phyloP scores from a whole-genome alignment of 2,113 vertebrate genomes.

The Chaetura pelagica region DNA sequence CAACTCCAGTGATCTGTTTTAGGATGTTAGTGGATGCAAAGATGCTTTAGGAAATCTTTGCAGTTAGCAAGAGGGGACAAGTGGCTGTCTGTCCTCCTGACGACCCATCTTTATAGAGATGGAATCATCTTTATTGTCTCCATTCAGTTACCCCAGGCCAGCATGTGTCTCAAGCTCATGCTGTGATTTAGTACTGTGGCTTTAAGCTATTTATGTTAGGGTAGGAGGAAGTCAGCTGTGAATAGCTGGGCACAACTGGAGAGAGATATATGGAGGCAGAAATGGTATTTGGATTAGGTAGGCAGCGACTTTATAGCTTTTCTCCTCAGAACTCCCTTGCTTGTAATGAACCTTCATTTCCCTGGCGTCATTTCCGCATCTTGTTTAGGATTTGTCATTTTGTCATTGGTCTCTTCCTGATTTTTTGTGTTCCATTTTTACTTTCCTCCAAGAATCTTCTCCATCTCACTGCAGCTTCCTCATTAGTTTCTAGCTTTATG shows the following conservation, averaged over 20 bases:
- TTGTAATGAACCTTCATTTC: neutral
- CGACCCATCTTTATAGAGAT: neutral
- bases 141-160: neutral
- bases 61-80: neutral
- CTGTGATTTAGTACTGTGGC: constrained; percentile 26
- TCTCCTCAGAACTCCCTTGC: neutral
- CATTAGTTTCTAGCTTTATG: neutral
- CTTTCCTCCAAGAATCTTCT: neutral
- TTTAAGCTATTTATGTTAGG: constrained; percentile 73
- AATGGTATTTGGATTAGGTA: neutral
- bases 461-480: neutral
- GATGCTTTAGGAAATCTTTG: neutral
- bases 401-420: neutral
- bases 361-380: neutral
- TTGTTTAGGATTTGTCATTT: neutral
- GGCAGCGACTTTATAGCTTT: neutral
- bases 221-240: constrained; percentile 55
- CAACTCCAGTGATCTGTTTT: neutral
- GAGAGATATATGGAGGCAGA: neutral
- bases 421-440: neutral
- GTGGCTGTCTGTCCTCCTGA: neutral
- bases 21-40: neutral
- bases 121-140: constrained; percentile 29
- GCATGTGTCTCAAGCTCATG: constrained; percentile 50
- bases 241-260: constrained; percentile 12